Percentiles rank a stretch among this genome's conserved stretches.
Conservation (phyloP, 1,140 invertebrate species). For the Popillia japonica region DNA sequence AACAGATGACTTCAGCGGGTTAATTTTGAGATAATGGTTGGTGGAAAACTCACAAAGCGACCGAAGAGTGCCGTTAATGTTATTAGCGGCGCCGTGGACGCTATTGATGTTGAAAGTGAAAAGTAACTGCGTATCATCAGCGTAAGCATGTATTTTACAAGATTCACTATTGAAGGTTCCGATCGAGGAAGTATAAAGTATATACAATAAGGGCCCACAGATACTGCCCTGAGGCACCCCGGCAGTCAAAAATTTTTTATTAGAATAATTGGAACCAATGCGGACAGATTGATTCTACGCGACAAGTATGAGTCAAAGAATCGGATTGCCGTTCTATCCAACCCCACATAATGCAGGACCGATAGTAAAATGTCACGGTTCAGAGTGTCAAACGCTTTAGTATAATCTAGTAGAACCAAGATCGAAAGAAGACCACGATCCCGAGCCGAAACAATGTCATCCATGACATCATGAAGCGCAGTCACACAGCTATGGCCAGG, state of each 20-base stretch:
- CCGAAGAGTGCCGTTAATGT: background rate
- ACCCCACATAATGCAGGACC: conserved; percentile 34
- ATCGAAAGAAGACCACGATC: conserved; percentile 38
- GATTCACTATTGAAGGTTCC: background rate
- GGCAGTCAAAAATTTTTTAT: background rate
- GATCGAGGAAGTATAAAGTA: background rate
- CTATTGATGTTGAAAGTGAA: background rate
- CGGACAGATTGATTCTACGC: background rate
- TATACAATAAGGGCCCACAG: background rate
- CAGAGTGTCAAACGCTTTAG: conserved; percentile 49
- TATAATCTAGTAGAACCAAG: conserved; percentile 45
- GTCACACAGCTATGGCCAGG: conserved; percentile 31
- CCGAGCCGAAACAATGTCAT: conserved; percentile 40
- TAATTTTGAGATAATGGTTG: background rate
- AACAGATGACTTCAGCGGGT: background rate
- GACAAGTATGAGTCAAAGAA: conserved; percentile 28
- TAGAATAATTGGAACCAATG: background rate
- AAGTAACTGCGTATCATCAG: background rate
- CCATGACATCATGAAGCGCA: conserved; percentile 41
- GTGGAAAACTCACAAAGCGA: background rate
- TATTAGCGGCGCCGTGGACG: background rate
- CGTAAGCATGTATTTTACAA: background rate
- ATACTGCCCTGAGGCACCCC: background rate
- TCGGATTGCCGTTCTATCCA: conserved; percentile 13
- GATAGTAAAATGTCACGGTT: conserved; percentile 54